A percentile compares a stretch with the other conserved stretches of the same genome.
These are phyloP conservation scores for Spodoptera frugiperda DNA, from an alignment of 1,140 invertebrate genomes.

Conservation along the genomic window DNA sequence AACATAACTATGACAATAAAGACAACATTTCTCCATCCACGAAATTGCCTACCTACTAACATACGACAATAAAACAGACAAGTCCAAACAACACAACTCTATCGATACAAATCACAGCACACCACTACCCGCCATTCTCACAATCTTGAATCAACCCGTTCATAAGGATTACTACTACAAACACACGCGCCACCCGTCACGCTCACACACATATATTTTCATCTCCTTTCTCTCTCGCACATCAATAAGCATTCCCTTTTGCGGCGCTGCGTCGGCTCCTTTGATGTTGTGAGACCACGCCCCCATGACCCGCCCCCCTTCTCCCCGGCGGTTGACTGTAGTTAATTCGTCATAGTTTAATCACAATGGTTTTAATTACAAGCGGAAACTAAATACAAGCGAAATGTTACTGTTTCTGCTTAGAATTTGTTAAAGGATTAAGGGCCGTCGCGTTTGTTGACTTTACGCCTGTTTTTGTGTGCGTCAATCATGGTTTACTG, in stretches of 20 bases:
- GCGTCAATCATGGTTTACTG: not conserved
- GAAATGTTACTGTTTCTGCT: slow-evolving; percentile 40
- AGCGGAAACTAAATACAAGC: slow-evolving; percentile 64
- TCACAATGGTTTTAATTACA: slow-evolving; percentile 83
- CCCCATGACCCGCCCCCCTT: slow-evolving; percentile 64
- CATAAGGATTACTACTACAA: slow-evolving; percentile 74
- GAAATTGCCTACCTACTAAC: too few species aligned
- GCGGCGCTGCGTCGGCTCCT: slow-evolving; percentile 71
- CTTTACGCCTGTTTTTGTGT: not conserved
- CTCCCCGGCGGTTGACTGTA: slow-evolving; percentile 50
- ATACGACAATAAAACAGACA: too few species aligned
- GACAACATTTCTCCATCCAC: too few species aligned
- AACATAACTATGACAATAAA: too few species aligned
- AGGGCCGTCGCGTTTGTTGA: slow-evolving; percentile 1
- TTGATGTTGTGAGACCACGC: slow-evolving; percentile 76
- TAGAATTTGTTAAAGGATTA: slow-evolving; percentile 12
- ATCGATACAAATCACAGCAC: slow-evolving; percentile 57
- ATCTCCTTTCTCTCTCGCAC: slow-evolving; percentile 59
- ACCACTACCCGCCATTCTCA: slow-evolving; percentile 73
- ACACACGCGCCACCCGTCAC: slow-evolving; percentile 59
- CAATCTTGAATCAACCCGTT: slow-evolving; percentile 82
- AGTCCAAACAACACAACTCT: slow-evolving; percentile 13
- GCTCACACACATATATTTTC: slow-evolving; percentile 46
- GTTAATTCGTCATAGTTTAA: slow-evolving; percentile 83
- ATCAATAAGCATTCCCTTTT: slow-evolving; percentile 67